phyloP scores from a whole-genome alignment of 1,140 invertebrate genomes.

The Caenorhabditis tropicalis region DNA sequence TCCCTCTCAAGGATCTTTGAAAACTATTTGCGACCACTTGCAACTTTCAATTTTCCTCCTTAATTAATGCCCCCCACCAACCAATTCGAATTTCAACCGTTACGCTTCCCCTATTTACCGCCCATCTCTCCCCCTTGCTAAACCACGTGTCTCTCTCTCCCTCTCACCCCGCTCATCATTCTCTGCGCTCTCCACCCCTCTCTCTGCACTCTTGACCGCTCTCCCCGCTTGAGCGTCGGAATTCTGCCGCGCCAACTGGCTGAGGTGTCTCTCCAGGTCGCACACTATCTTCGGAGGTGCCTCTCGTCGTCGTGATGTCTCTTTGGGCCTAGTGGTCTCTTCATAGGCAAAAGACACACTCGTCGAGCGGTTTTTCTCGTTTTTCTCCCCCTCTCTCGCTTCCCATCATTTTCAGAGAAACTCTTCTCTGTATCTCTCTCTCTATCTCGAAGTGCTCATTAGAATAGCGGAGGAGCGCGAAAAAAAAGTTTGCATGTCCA shows the following conservation, averaged over 20 bases:
- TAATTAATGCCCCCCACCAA: neutral
- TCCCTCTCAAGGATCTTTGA: too few species aligned
- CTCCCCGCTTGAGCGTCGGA: neutral
- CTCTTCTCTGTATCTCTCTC: neutral
- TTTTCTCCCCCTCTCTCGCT: neutral
- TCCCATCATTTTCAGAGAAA: neutral
- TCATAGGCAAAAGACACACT: neutral
- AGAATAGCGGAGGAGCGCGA: neutral
- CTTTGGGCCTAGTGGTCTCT: neutral
- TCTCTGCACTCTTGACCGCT: neutral
- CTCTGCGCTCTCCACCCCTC: neutral
- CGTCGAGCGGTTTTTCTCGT: neutral
- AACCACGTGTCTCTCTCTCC: neutral
- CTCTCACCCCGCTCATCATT: neutral
- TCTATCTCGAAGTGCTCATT: too few species aligned
- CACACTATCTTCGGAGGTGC: neutral
- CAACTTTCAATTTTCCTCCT: neutral
- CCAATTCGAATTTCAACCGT: too few species aligned
- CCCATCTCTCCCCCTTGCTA: neutral
- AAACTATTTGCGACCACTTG: too few species aligned
- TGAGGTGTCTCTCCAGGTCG: neutral
- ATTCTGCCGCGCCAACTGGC: neutral
- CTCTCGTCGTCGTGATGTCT: neutral
- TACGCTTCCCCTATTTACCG: conserved; percentile 2
- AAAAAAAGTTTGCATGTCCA: neutral